Conservation (phyloP, 2,797 vertebrate genomes). For the Eleutherodactylus coqui region DNA sequence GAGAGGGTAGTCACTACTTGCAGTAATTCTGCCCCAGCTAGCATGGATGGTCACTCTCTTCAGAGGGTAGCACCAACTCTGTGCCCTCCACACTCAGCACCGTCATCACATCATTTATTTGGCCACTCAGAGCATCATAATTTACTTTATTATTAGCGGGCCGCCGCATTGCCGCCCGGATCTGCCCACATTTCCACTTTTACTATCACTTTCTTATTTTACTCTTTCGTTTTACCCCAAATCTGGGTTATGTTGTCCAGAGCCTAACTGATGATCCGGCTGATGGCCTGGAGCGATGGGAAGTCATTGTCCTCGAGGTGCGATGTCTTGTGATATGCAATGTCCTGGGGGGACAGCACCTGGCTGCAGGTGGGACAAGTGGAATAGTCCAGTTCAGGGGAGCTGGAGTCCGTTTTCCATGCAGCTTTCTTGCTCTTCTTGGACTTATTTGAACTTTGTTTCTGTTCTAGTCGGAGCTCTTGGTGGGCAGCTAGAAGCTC, state of each 20-base stretch:
- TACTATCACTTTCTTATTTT: neutral
- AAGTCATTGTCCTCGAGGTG: constrained; percentile 92
- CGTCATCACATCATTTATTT: constrained; percentile 29
- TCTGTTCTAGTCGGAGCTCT: constrained; percentile 81
- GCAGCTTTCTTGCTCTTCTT: constrained; percentile 88
- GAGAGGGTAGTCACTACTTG: neutral
- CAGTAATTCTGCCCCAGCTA: neutral
- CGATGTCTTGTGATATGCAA: constrained; percentile 87
- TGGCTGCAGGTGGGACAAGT: constrained; percentile 93
- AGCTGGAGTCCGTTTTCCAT: constrained; percentile 79
- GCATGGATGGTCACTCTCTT: neutral
- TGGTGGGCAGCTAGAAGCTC: constrained; percentile 92
- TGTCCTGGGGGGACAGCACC: constrained; percentile 89
- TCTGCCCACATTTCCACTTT: constrained; percentile 7
- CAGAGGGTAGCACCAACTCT: neutral
- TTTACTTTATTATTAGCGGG: constrained; percentile 9
- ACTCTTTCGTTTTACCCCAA: neutral
- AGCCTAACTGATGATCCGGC: constrained; percentile 92
- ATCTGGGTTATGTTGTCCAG: neutral
- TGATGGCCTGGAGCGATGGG: constrained; percentile 93
- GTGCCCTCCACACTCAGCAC: too few species aligned
- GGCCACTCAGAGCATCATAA: neutral
- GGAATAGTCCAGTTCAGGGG: constrained; percentile 85
- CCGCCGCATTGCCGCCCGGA: neutral
- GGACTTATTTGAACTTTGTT: constrained; percentile 76